Evolutionary conservation across 2,797 vertebrate species (phyloP).

Genomic region (Eulemur coronatus): DNA sequence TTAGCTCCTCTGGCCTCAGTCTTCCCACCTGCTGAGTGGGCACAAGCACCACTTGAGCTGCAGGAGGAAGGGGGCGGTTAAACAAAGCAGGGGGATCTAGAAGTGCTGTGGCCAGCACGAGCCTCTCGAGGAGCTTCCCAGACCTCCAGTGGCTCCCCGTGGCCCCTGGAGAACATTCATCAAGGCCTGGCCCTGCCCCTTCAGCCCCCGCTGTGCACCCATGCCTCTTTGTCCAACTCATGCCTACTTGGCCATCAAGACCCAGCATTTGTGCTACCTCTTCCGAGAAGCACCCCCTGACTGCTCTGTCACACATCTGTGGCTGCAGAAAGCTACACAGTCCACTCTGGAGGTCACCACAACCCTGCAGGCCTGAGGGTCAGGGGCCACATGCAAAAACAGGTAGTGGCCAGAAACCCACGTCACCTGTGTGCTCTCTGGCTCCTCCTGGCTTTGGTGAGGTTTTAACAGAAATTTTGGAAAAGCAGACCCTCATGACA

Average conservation of each 20-base stretch:
- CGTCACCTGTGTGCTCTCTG: accelerated
- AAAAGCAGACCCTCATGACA: background rate
- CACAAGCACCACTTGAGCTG: background rate
- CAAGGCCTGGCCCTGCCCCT: background rate
- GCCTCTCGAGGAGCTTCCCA: too few species aligned
- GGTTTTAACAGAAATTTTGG: background rate
- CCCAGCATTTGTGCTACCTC: background rate
- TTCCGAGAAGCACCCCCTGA: background rate
- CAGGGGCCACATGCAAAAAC: accelerated
- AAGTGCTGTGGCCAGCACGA: background rate
- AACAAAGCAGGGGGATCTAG: background rate
- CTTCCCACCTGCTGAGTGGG: background rate
- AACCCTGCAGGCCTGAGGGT: background rate
- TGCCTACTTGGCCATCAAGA: background rate
- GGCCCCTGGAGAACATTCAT: background rate
- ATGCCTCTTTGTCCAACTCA: background rate
- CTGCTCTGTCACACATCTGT: accelerated
- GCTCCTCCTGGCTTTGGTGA: background rate
- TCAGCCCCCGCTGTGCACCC: background rate
- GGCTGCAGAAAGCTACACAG: background rate
- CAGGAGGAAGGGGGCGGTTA: background rate
- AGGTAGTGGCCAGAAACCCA: accelerated
- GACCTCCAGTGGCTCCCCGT: background rate
- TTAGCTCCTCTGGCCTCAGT: background rate
- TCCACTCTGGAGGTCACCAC: accelerated